Evolutionary conservation across 2,797 vertebrate genomes (phyloP).

Genomic region (Lindbergichthys nudifrons): DNA sequence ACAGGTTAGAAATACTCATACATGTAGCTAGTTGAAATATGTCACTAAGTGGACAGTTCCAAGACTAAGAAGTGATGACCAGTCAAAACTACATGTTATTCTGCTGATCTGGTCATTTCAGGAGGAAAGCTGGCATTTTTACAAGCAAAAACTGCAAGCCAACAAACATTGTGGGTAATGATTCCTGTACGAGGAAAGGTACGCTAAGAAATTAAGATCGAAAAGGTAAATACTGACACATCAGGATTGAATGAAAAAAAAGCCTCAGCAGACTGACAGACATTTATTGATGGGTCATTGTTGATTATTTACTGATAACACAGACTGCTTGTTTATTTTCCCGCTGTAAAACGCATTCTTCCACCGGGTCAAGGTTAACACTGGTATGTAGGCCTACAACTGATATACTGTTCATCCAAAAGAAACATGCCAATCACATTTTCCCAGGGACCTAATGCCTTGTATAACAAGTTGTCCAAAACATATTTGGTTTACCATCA

Average conservation of each 20-base stretch:
- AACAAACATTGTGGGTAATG: neutral
- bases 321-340: neutral
- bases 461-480: neutral
- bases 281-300: conserved; percentile 15
- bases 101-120: neutral
- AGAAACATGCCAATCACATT: too few species aligned
- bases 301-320: conserved; percentile 19
- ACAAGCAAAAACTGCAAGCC: neutral
- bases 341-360: conserved; percentile 25
- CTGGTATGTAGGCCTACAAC: neutral
- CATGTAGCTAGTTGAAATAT: too few species aligned
- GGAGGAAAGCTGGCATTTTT: neutral
- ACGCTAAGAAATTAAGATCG: neutral
- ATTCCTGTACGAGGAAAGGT: neutral
- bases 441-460: too few species aligned
- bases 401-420: neutral
- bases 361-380: conserved; percentile 1
- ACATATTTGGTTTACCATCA: neutral
- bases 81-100: neutral
- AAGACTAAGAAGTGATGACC: neutral
- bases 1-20: neutral
- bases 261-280: neutral
- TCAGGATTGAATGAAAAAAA: neutral
- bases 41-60: neutral
- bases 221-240: neutral